Evolutionary conservation across 1,140 invertebrate species (phyloP), one percentile per base, ranked within the genome.

Genomic region (Ridgeia piscesae): DNA sequence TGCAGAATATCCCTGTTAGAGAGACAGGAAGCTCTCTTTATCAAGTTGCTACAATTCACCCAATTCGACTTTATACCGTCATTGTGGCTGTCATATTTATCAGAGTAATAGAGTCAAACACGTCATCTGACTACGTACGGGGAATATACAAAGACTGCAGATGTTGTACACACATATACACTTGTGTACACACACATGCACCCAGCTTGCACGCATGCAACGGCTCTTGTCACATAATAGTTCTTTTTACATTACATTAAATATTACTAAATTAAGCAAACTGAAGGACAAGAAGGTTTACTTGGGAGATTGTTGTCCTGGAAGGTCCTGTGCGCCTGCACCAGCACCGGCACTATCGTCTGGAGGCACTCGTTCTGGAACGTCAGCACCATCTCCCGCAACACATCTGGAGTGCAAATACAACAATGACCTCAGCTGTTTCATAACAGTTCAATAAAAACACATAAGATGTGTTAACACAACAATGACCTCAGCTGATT

Each of bases 351-450:
- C 4, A 98, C 98, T 93, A 99, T 96, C 77, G 98, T 97, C 93
- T 97, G 97, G 91, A 98, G 97, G 92, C 97, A 97, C 94, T 98
- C 98, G 50, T 97, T 97, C 89, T 98, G 98, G 94, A 98, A 97
- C 89, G 98, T 97, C 94, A 98, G 96, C 1, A 98, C 97, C 94
- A 99, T 96, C 95, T 99, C 98, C 94, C 98, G 98, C 33, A 99
- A 96, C 35, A 98, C 97, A 94, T 98, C 98, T 98, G 95, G 48
- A 91, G 42, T 35, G 42, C 33, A 2, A 91, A 91, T 8, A 91
- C 33, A 33, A 91, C 91, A 91, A 33, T 35, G 91, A 35, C 27
- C 4, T n/a, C 91, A 35, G 35, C 33, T 35, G 89, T 6, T 42
- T 42, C 11, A 42, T 42, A 42, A 42, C 42, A 42, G 11, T 89